Percentiles rank a stretch among this genome's conserved stretches.
These are phyloP conservation scores for Hymenochirus boettgeri DNA, from an alignment of 2,113 vertebrate species.

Conservation along the genomic window DNA sequence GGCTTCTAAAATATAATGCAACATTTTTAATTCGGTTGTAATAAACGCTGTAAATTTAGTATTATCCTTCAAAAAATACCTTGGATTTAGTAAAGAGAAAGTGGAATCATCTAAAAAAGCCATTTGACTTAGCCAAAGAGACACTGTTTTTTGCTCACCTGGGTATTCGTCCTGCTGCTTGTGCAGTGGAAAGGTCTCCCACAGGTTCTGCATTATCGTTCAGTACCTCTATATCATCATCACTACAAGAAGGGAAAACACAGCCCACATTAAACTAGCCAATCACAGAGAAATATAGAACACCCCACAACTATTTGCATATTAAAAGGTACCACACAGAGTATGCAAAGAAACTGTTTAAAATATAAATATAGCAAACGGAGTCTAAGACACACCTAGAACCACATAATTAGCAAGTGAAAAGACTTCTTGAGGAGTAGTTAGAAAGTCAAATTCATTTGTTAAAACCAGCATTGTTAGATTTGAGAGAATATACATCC, in stretches of 20 bases:
- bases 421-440: no score
- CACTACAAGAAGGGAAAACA: constrained; percentile 63
- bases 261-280: constrained; percentile 30
- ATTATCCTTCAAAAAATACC: no score
- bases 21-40: no score
- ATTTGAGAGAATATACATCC: no score
- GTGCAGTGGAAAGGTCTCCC: constrained; percentile 69
- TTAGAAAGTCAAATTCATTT: no score
- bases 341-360: background rate
- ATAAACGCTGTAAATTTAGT: no score
- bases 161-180: constrained; percentile 61
- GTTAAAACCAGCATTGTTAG: no score
- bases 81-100: no score
- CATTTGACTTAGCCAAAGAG: no score
- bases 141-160: constrained; percentile 63
- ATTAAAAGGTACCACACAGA: background rate
- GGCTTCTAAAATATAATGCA: no score
- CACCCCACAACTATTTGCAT: no score
- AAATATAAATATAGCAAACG: background rate
- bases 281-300: background rate
- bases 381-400: background rate
- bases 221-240: constrained; percentile 95
- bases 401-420: background rate
- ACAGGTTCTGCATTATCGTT: constrained; percentile 78
- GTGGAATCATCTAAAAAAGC: no score